phyloP scores from a whole-genome alignment of 2,888 invertebrate genomes.

The Molanna angustata region DNA sequence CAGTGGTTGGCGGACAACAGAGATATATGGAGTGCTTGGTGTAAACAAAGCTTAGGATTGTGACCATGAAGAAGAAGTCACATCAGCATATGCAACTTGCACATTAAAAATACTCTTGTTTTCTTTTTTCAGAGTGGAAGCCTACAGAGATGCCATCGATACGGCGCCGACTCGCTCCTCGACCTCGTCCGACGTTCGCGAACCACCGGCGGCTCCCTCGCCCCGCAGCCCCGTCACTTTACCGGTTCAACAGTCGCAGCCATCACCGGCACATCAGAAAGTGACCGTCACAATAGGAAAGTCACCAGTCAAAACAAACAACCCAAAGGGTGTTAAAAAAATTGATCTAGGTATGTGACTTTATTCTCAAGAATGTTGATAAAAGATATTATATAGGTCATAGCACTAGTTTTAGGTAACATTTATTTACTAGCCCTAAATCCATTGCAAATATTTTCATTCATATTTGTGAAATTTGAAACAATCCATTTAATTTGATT shows the following conservation, averaged over 20 bases:
- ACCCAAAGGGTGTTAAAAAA: constrained; percentile 44
- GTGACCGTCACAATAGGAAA: constrained; percentile 45
- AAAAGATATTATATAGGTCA: background rate
- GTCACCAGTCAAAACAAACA: constrained; percentile 37
- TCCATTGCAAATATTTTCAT: no score
- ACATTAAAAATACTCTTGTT: no score
- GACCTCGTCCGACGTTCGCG: constrained; percentile 1
- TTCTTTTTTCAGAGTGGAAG: constrained; percentile 45
- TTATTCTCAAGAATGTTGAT: background rate
- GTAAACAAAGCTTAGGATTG: no score
- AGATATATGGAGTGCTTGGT: no score
- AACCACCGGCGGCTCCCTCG: constrained; percentile 10
- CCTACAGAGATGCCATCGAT: constrained; percentile 53
- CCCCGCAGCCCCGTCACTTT: background rate
- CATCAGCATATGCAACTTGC: no score
- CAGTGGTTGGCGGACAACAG: no score
- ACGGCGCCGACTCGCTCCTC: constrained; percentile 39
- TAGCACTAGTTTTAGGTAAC: no score
- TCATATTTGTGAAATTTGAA: no score
- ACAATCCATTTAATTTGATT: no score
- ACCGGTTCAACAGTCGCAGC: background rate
- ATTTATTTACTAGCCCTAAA: no score
- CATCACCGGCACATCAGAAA: constrained; percentile 35
- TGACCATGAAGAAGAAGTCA: no score
- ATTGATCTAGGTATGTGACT: constrained; percentile 52